phyloP scores from a whole-genome alignment of 2,113 vertebrate species.

The Anhinga anhinga region DNA sequence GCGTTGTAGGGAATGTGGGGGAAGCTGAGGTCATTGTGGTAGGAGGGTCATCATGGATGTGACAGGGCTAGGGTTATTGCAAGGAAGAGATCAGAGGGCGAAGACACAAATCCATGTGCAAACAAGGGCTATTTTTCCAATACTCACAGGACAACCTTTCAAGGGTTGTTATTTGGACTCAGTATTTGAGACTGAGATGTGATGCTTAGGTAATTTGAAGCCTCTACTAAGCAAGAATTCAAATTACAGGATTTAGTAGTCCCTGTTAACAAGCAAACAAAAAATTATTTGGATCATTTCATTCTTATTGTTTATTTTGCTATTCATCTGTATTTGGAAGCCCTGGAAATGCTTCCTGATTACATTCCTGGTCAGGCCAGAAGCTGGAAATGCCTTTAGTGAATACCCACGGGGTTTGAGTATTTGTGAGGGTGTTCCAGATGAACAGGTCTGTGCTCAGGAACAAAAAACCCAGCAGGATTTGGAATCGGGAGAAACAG shows the following conservation, averaged over 20 bases:
- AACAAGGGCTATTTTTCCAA: background rate
- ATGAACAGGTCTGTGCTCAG: background rate
- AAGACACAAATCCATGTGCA: background rate
- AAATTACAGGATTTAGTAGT: background rate
- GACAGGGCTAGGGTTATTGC: background rate
- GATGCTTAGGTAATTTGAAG: background rate
- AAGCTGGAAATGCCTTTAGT: background rate
- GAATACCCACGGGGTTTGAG: background rate
- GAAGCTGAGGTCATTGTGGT: background rate
- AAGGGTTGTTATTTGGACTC: background rate
- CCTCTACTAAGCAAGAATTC: background rate
- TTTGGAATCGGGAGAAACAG: background rate
- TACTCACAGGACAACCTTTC: background rate
- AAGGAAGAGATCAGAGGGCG: background rate
- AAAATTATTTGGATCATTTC: background rate
- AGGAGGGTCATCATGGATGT: background rate
- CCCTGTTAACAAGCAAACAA: background rate
- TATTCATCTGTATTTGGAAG: background rate
- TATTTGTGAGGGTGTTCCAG: background rate
- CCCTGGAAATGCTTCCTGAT: background rate
- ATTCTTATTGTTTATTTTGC: conserved; percentile 7
- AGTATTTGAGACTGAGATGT: background rate
- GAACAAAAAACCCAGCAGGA: background rate
- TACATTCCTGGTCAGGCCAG: background rate
- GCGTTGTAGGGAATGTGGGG: background rate